These are phyloP conservation scores for Lutjanus erythropterus DNA, from an alignment of 2,113 vertebrate species.

Conservation along the genomic window DNA sequence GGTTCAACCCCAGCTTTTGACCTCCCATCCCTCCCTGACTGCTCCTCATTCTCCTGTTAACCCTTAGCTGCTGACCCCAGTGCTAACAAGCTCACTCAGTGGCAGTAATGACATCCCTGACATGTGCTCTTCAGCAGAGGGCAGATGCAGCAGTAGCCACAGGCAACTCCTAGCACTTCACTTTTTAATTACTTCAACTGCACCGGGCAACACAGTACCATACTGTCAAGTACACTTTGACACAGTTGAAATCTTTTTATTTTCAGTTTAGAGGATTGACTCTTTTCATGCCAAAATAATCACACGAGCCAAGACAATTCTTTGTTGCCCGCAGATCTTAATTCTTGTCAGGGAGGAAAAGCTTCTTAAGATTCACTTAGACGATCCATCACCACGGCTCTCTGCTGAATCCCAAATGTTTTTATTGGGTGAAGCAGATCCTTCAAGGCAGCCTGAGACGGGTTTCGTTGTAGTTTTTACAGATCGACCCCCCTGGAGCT, in stretches of 20 bases:
- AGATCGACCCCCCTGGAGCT: slow-evolving; percentile 30
- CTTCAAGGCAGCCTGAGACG: slow-evolving; percentile 31
- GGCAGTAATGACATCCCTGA: slow-evolving; percentile 25
- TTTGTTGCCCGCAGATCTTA: slow-evolving; percentile 30
- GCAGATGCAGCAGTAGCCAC: slow-evolving; percentile 11
- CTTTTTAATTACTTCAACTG: slow-evolving; percentile 50
- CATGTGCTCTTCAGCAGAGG: slow-evolving; percentile 45
- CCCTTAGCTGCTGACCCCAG: slow-evolving; percentile 45
- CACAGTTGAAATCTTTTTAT: neutral
- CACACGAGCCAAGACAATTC: neutral
- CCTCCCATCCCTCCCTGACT: slow-evolving; percentile 6
- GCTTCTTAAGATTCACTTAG: slow-evolving; percentile 36
- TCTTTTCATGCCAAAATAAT: slow-evolving; percentile 12
- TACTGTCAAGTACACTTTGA: slow-evolving; percentile 2
- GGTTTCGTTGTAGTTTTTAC: slow-evolving; percentile 50
- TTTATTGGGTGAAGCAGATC: slow-evolving; percentile 34
- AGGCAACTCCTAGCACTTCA: slow-evolving; percentile 15
- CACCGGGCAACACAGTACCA: neutral
- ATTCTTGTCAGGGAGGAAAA: slow-evolving; percentile 21
- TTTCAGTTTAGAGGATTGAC: neutral
- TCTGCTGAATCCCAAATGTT: slow-evolving; percentile 36
- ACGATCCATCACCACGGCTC: slow-evolving; percentile 31
- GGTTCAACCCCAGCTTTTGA: slow-evolving; percentile 42
- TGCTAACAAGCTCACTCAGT: slow-evolving; percentile 58
- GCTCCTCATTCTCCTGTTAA: slow-evolving; percentile 43